Percentiles rank a stretch among this genome's conserved stretches.
phyloP scores from a whole-genome alignment of 2,888 invertebrate species.

The Anthrax anthrax region DNA sequence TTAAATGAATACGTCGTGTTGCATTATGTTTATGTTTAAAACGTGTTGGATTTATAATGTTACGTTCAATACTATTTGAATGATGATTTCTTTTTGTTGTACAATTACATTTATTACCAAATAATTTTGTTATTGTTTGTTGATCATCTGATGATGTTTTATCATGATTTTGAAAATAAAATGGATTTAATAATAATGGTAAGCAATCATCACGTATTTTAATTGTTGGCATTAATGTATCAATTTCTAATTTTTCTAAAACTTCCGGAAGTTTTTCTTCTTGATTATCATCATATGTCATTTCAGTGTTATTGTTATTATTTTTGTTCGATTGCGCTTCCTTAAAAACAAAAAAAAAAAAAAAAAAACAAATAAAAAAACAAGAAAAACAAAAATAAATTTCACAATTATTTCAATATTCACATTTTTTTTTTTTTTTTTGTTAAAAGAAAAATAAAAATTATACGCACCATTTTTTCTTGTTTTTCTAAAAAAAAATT shows the following conservation, averaged over 20 bases:
- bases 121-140: background rate
- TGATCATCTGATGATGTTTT: background rate
- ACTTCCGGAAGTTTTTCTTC: conserved; percentile 39
- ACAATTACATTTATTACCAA: conserved; percentile 1
- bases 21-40: conserved; percentile 10
- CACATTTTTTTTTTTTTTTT: too few relatives aligned
- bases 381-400: too few relatives aligned
- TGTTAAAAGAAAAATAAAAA: too few relatives aligned
- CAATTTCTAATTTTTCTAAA: conserved; percentile 43
- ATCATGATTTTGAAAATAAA: conserved; percentile 16
- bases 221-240: conserved; percentile 28
- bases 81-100: background rate
- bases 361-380: too few relatives aligned
- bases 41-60: conserved; percentile 11
- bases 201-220: conserved; percentile 15
- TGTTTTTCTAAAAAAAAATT: too few relatives aligned
- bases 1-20: conserved; percentile 9
- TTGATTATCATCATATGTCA: background rate
- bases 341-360: too few relatives aligned
- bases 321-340: background rate
- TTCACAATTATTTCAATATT: too few relatives aligned
- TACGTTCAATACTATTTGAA: conserved; percentile 7
- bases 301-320: background rate
- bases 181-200: conserved; percentile 21
- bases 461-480: too few relatives aligned